phyloP scores from a whole-genome alignment of 1,140 invertebrate genomes.

The Panonychus citri region DNA sequence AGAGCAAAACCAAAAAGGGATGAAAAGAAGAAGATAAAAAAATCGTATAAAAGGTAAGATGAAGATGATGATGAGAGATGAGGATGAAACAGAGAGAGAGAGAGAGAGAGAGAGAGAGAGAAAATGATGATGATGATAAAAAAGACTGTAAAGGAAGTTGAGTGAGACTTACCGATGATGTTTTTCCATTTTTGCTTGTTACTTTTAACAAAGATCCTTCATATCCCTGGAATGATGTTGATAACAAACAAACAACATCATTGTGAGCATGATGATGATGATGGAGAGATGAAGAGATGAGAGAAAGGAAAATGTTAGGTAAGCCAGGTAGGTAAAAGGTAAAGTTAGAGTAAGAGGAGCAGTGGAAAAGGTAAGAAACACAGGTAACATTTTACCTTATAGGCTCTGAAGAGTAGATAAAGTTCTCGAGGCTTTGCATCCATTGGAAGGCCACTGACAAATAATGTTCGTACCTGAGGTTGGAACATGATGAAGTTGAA shows the following conservation, averaged over 20 bases:
- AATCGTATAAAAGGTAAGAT: too few species aligned
- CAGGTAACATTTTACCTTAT: too few species aligned
- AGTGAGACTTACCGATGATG: slow-evolving; percentile 68
- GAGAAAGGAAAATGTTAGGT: neutral
- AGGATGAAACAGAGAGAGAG: neutral
- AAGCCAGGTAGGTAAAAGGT: too few species aligned
- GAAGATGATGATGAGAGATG: slow-evolving; percentile 2
- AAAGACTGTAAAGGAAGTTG: too few species aligned
- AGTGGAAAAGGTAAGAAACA: too few species aligned
- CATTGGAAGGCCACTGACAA: slow-evolving; percentile 98
- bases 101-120: neutral
- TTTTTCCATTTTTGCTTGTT: slow-evolving; percentile 99
- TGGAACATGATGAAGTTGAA: too few species aligned
- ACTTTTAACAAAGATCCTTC: slow-evolving; percentile 96
- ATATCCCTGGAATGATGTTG: slow-evolving; percentile 39
- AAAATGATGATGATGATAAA: neutral
- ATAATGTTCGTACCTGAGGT: slow-evolving; percentile 95
- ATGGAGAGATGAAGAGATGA: neutral
- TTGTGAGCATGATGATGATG: too few species aligned
- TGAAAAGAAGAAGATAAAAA: too few species aligned
- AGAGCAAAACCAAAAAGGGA: neutral
- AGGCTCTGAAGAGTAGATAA: slow-evolving; percentile 94
- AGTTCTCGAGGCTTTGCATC: slow-evolving; percentile 95
- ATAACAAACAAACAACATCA: neutral
- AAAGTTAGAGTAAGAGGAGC: too few species aligned